A percentile compares a stretch with the other conserved stretches of the same genome.
phyloP scores from a whole-genome alignment of 2,797 vertebrate species.

The Denticeps clupeoides region DNA sequence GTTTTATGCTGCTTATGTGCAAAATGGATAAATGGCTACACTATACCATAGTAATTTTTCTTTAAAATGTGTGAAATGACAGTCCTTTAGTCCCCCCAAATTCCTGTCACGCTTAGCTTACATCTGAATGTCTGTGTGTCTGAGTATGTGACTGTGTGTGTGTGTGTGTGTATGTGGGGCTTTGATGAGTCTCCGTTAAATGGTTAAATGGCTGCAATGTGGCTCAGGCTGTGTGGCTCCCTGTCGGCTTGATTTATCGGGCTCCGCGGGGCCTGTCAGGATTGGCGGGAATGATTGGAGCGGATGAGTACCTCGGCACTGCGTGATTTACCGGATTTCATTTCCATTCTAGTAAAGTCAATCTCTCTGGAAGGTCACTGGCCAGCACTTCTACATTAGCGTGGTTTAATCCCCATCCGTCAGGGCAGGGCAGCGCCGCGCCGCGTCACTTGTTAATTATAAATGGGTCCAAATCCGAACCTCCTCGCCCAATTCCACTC shows the following conservation, averaged over 20 bases:
- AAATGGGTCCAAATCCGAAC: slow-evolving; percentile 13
- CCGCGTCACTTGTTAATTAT: slow-evolving; percentile 31
- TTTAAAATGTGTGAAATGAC: not conserved
- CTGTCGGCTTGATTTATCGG: slow-evolving; percentile 51
- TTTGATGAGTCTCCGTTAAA: not conserved
- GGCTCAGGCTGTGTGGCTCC: slow-evolving; percentile 23
- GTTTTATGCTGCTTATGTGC: slow-evolving; percentile 12
- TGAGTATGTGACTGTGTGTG: no score
- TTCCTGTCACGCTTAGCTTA: not conserved
- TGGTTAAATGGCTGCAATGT: slow-evolving; percentile 44
- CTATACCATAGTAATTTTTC: not conserved
- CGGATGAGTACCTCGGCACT: slow-evolving; percentile 42
- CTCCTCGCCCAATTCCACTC: not conserved
- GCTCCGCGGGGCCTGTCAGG: slow-evolving; percentile 51
- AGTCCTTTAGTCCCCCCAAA: not conserved
- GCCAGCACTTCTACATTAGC: slow-evolving; percentile 62
- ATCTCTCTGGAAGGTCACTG: slow-evolving; percentile 77
- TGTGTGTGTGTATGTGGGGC: not conserved
- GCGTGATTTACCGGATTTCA: slow-evolving; percentile 75
- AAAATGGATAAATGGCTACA: slow-evolving; percentile 45
- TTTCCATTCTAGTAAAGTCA: slow-evolving; percentile 77
- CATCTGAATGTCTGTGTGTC: not conserved
- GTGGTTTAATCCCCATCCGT: slow-evolving; percentile 62
- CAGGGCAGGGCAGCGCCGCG: slow-evolving; percentile 36
- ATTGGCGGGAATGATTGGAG: slow-evolving; percentile 56